Conservation (phyloP, 2,113 vertebrate species). For the Anarrhichthys ocellatus region DNA sequence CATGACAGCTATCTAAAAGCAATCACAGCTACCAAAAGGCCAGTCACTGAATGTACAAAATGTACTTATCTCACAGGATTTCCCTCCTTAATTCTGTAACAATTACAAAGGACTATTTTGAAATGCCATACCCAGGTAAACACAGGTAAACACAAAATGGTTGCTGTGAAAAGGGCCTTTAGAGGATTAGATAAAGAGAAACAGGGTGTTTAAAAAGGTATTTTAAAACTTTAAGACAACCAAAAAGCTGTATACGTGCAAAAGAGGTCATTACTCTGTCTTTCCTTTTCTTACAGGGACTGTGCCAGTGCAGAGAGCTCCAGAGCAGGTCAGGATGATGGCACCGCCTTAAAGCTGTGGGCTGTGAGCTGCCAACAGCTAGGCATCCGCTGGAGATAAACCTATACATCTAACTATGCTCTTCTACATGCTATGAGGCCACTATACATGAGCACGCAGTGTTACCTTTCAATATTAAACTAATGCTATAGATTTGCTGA, state of each 20-base stretch:
- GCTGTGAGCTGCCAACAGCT: conserved; percentile 81
- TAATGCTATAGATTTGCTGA: background rate
- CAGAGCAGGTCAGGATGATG: conserved; percentile 76
- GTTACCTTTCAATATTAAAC: background rate
- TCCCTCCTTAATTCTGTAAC: background rate
- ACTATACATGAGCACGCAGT: background rate
- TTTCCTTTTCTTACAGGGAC: conserved; percentile 56
- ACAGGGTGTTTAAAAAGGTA: background rate
- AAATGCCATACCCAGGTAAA: background rate
- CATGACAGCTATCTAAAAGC: background rate
- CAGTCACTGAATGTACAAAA: background rate
- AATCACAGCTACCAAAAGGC: background rate
- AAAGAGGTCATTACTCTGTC: background rate
- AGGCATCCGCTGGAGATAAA: conserved; percentile 81
- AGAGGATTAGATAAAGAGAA: background rate
- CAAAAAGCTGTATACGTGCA: background rate
- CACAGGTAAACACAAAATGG: background rate
- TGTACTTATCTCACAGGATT: background rate
- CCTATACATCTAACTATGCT: background rate
- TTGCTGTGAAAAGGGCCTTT: background rate
- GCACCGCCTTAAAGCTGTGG: conserved; percentile 78
- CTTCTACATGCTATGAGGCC: background rate
- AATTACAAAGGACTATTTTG: background rate
- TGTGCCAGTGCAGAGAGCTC: conserved; percentile 58
- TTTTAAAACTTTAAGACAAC: background rate